Evolutionary conservation across 2,888 invertebrate species (phyloP).

Genomic region (Phaedon cochleariae): DNA sequence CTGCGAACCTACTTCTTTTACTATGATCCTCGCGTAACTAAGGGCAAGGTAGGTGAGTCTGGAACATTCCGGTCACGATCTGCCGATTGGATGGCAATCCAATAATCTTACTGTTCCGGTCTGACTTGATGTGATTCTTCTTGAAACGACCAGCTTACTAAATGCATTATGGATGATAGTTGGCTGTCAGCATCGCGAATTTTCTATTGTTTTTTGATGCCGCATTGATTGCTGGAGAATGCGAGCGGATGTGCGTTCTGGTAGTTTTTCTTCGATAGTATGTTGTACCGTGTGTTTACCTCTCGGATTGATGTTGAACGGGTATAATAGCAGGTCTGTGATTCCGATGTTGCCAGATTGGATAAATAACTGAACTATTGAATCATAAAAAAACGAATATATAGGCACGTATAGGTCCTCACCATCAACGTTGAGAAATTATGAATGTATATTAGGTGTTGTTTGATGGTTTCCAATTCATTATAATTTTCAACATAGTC

Average conservation of each 20-base stretch:
- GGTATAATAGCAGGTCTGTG: slow-evolving; percentile 25
- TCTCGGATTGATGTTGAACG: slow-evolving; percentile 49
- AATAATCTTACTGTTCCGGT: slow-evolving; percentile 64
- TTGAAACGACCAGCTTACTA: slow-evolving; percentile 55
- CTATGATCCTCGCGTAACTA: slow-evolving; percentile 41
- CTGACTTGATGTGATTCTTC: slow-evolving; percentile 57
- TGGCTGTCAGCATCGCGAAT: slow-evolving; percentile 48
- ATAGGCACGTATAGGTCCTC: too few relatives aligned
- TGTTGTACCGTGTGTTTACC: slow-evolving; percentile 49
- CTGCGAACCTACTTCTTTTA: slow-evolving; percentile 21
- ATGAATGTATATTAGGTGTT: too few relatives aligned
- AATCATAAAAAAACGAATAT: too few relatives aligned
- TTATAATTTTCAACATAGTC: too few relatives aligned
- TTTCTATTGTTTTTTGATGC: slow-evolving; percentile 58
- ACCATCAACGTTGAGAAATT: too few relatives aligned
- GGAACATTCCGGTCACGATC: slow-evolving; percentile 57
- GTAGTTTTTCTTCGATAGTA: slow-evolving; percentile 40
- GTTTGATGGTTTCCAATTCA: too few relatives aligned
- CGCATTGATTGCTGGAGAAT: slow-evolving; percentile 47
- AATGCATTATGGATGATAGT: slow-evolving; percentile 55
- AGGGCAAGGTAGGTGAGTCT: slow-evolving; percentile 58
- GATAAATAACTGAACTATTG: neutral
- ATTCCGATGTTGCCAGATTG: neutral
- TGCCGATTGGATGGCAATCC: slow-evolving; percentile 61
- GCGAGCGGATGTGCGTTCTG: slow-evolving; percentile 55